Percentiles rank a stretch among this genome's conserved stretches.
phyloP scores from a whole-genome alignment of 37 sponge, comb jelly and placozoan genomes.

The Beroe ovata region DNA sequence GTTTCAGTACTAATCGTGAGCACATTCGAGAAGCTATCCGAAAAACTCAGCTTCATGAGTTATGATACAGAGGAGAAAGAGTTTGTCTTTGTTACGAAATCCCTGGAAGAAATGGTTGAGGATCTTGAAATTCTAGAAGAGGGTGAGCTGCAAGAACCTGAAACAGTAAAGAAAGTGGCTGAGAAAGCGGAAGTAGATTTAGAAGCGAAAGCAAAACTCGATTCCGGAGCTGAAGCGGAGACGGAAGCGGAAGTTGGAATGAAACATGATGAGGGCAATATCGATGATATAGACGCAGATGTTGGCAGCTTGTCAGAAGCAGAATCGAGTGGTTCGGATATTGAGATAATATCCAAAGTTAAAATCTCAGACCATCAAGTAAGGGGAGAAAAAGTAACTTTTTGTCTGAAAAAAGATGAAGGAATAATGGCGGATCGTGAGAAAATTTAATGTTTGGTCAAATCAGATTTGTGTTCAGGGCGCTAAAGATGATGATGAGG shows the following conservation, averaged over 20 bases:
- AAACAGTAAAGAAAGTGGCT: neutral
- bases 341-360: neutral
- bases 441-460: neutral
- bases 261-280: neutral
- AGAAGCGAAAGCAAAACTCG: neutral
- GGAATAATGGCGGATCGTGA: too few relatives aligned
- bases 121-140: neutral
- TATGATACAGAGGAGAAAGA: neutral
- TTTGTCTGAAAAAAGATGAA: neutral
- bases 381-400: neutral
- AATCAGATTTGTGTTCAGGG: neutral
- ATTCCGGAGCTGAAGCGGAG: slow-evolving; percentile 1
- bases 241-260: neutral
- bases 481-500: neutral
- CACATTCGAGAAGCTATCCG: slow-evolving; percentile 19
- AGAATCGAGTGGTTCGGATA: neutral
- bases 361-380: neutral
- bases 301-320: neutral
- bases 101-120: neutral
- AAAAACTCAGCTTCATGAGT: neutral
- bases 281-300: neutral
- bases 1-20: slow-evolving; percentile 53
- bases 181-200: neutral
- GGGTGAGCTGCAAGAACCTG: neutral
- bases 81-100: neutral